phyloP scores from a whole-genome alignment of 2,888 invertebrate species.

The Lasioglossum malachurum region DNA sequence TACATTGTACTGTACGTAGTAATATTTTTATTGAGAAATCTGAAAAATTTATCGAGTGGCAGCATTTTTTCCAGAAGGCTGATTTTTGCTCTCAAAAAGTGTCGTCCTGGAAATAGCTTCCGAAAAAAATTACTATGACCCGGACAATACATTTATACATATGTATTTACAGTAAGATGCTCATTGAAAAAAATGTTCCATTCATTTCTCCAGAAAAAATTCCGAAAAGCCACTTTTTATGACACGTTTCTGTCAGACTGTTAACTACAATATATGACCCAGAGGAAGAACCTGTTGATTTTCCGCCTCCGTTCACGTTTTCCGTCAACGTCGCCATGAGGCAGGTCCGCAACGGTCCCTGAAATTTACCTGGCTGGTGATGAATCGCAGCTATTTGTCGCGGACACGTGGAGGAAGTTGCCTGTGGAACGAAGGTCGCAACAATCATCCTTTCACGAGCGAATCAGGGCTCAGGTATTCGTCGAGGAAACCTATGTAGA shows the following conservation, averaged over 20 bases:
- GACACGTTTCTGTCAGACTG: neutral
- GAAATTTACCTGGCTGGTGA: constrained; percentile 58
- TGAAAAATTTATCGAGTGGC: neutral
- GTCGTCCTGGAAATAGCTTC: no score
- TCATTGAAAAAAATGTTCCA: neutral
- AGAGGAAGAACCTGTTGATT: neutral
- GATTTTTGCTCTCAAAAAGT: neutral
- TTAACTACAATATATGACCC: neutral
- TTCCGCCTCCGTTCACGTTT: neutral
- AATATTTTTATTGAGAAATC: no score
- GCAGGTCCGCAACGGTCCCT: neutral
- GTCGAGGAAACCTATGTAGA: neutral
- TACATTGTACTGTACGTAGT: no score
- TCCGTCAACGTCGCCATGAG: neutral
- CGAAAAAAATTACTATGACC: no score
- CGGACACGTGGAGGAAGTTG: constrained; percentile 47
- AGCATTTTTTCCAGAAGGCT: neutral
- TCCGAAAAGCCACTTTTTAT: neutral
- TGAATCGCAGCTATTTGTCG: constrained; percentile 62
- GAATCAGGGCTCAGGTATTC: constrained; percentile 27
- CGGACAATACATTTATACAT: no score
- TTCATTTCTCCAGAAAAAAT: neutral
- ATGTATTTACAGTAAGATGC: neutral
- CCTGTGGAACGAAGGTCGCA: constrained; percentile 25
- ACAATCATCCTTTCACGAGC: constrained; percentile 37